Percentiles rank a stretch among this genome's conserved stretches.
These are phyloP conservation scores for Drosophila punjabiensis DNA, from an alignment of 1,140 invertebrate genomes.

Conservation along the genomic window DNA sequence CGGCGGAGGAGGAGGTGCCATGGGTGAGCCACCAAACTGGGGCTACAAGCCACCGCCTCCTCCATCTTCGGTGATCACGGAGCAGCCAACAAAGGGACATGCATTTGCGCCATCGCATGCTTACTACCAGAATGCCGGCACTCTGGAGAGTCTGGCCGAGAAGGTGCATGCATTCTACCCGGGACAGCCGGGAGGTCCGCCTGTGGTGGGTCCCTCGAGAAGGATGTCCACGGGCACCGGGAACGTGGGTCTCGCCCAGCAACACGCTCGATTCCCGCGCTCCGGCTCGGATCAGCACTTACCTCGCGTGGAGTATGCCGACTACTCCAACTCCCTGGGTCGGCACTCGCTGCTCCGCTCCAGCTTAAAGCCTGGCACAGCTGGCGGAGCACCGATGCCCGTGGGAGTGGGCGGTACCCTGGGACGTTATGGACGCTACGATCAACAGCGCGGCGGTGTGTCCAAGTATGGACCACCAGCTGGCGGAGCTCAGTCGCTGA, in stretches of 20 bases:
- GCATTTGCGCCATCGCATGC: conserved; percentile 93
- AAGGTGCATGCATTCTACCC: conserved; percentile 95
- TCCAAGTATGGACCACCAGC: conserved; percentile 77
- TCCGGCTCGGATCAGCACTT: conserved; percentile 95
- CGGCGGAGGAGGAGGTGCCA: conserved; percentile 49
- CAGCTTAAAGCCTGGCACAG: conserved; percentile 89
- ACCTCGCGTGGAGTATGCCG: conserved; percentile 92
- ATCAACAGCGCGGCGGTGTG: conserved; percentile 68
- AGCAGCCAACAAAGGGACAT: conserved; percentile 93
- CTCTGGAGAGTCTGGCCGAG: conserved; percentile 94
- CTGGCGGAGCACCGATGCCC: conserved; percentile 58
- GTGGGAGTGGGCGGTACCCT: conserved; percentile 81
- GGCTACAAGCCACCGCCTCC: conserved; percentile 89
- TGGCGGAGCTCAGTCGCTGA: conserved; percentile 86
- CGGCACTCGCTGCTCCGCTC: conserved; percentile 91
- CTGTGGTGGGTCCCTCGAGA: conserved; percentile 86
- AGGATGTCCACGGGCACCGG: conserved; percentile 87
- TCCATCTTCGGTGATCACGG: conserved; percentile 92
- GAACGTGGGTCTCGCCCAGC: conserved; percentile 76
- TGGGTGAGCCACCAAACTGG: conserved; percentile 86
- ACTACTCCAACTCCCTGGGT: conserved; percentile 89
- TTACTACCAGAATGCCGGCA: conserved; percentile 92
- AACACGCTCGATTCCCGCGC: conserved; percentile 88
- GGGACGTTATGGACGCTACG: conserved; percentile 84
- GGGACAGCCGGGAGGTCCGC: conserved; percentile 79